Percentiles rank a stretch among this genome's conserved stretches.
These are phyloP conservation scores for Microplitis manilae DNA, from an alignment of 2,888 invertebrate species.

Conservation along the genomic window DNA sequence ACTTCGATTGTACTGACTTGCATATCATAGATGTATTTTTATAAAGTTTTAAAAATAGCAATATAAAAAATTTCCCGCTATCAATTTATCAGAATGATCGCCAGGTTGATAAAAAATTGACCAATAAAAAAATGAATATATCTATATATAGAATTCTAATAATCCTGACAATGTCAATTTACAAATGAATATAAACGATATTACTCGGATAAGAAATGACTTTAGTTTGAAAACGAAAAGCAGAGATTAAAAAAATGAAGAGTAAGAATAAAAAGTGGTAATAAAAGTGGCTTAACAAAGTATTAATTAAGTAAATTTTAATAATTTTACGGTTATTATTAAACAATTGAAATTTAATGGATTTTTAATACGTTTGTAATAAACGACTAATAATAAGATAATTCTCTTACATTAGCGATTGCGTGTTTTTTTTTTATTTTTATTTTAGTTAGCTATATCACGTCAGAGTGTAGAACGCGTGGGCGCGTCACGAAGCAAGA, in stretches of 20 bases:
- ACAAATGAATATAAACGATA: no score
- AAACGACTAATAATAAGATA: slow-evolving; percentile 1
- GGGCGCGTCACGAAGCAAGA: slow-evolving; percentile 19
- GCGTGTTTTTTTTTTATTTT: slow-evolving; percentile 26
- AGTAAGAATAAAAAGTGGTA: neutral
- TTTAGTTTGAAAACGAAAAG: neutral
- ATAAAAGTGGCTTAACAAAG: neutral
- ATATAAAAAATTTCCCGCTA: no score
- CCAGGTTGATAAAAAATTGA: no score
- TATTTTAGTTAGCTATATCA: slow-evolving; percentile 33
- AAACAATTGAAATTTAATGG: neutral
- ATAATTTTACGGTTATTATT: neutral
- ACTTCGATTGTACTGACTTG: no score
- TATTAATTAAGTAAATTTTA: neutral
- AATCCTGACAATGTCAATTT: no score
- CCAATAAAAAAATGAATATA: no score
- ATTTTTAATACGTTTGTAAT: neutral
- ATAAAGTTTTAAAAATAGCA: no score
- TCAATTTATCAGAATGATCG: no score
- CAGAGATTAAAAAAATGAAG: neutral
- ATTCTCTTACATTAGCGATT: neutral
- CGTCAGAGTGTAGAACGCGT: slow-evolving; percentile 34
- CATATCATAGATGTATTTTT: no score
- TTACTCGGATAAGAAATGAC: no score
- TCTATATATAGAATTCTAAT: no score